Base-by-base conservation (phyloP, 2,888 invertebrate genomes). In the Heliconius cydno region DNA sequence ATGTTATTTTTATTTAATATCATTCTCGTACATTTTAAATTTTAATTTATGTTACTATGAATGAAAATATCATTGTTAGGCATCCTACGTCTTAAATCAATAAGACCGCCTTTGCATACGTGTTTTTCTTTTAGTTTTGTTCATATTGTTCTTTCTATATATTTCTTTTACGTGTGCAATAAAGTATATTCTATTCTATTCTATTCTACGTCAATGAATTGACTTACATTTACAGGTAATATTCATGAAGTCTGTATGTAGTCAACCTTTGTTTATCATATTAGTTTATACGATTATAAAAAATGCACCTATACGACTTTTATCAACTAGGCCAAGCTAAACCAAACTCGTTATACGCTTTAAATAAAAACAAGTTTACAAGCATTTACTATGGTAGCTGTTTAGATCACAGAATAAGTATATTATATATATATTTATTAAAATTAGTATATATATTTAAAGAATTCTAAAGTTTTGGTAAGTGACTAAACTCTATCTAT, bases 291-390 rank as follows among this genome's bases (percentile, higher is more conserved):
- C n/a, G 25, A 78, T 75, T 78, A 68, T 72, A 78, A 75, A 60
- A 82, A 80, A 67, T 52, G 80, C 78, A 74, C 79, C 74, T 30
- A 75, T 79, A 82, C 57, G 80, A 78, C 80, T 80, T 81, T 78
- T 77, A 80, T 82, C 74, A 80, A 80, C 78, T 80, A 80, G 82
- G 82, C 67, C 80, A 77, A 76, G 71, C 80, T 67, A 75, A 76
- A 78, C 76, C 63, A 77, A 80, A 75, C 75, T 79, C 73, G 78
- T 77, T 78, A 65, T 76, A 41, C 46, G 71, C 52, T 67, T 74
- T 60, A 77, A 63, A 79, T 76, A 79, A 72, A 81, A 76, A 77
- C 72, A 75, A 60, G 72, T 71, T 75, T 19, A 76, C 65, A 70
- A 57, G 7, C 65, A 79, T 57, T 63, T 28, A 52, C 19, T 25